phyloP scores from a whole-genome alignment of 2,797 vertebrate genomes.

The Acipenser transmontanus region DNA sequence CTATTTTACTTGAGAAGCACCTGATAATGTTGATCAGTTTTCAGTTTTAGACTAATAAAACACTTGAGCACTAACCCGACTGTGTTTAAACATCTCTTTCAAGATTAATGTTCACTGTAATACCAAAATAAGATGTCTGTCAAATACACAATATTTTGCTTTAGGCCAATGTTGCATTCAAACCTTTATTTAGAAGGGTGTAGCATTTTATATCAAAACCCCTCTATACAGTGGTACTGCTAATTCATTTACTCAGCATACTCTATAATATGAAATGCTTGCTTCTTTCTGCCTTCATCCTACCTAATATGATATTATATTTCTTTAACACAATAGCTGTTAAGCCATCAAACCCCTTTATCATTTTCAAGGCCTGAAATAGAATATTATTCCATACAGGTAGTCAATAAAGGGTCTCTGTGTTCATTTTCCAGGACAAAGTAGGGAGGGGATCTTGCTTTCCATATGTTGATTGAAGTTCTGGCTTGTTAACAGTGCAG shows the following conservation, averaged over 20 bases:
- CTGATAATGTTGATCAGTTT: constrained; percentile 12
- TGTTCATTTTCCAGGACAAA: constrained; percentile 16
- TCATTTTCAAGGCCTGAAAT: constrained; percentile 15
- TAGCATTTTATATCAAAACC: constrained; percentile 13
- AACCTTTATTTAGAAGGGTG: constrained; percentile 6
- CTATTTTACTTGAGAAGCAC: constrained; percentile 19
- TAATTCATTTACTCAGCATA: constrained; percentile 8
- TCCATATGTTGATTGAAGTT: constrained; percentile 10
- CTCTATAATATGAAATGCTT: constrained; percentile 12
- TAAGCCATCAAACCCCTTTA: constrained; percentile 2
- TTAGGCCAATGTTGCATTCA: constrained; percentile 23
- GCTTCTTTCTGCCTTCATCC: not conserved
- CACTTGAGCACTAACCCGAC: constrained; percentile 13
- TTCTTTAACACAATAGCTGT: constrained; percentile 20
- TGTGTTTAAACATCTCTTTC: constrained; percentile 10
- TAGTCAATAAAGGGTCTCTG: constrained; percentile 22
- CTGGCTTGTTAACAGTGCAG: not conserved
- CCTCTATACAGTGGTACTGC: constrained; percentile 7
- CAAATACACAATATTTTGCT: constrained; percentile 10
- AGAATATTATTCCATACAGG: constrained; percentile 15
- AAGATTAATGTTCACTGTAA: not conserved
- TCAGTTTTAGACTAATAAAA: constrained; percentile 6
- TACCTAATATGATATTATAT: constrained; percentile 15
- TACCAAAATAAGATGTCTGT: not conserved
- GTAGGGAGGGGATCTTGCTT: not conserved